Conservation (phyloP, 2,113 vertebrate genomes). For the Onychostoma macrolepis region DNA sequence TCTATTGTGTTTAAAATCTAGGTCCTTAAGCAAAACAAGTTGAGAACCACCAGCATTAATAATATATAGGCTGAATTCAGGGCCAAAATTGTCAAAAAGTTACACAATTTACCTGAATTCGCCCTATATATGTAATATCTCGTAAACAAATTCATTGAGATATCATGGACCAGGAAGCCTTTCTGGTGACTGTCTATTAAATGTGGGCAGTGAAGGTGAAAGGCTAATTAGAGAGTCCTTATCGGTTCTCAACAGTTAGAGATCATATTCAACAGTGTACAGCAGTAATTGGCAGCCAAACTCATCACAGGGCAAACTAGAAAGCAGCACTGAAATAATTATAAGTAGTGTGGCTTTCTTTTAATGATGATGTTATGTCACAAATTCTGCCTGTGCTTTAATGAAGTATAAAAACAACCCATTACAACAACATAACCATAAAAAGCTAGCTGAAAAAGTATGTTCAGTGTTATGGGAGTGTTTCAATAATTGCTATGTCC, state of each 20-base stretch:
- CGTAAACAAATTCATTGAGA: background rate
- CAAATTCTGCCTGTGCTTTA: background rate
- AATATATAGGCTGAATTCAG: background rate
- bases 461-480: background rate
- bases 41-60: background rate
- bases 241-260: background rate
- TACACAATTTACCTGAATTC: background rate
- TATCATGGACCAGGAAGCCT: background rate
- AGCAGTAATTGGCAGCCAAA: conserved; percentile 33
- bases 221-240: conserved; percentile 32
- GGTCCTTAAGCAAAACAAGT: background rate
- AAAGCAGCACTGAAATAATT: background rate
- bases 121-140: background rate
- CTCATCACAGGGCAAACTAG: background rate
- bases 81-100: background rate
- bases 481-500: background rate
- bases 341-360: background rate
- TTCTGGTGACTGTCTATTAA: conserved; percentile 21
- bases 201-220: conserved; percentile 19
- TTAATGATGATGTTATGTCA: background rate
- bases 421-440: background rate
- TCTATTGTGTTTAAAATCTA: background rate
- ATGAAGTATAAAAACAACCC: background rate
- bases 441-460: background rate
- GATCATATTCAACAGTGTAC: background rate